Evolutionary conservation across 2,113 vertebrate genomes (phyloP).

Genomic region (Redunca redunca): DNA sequence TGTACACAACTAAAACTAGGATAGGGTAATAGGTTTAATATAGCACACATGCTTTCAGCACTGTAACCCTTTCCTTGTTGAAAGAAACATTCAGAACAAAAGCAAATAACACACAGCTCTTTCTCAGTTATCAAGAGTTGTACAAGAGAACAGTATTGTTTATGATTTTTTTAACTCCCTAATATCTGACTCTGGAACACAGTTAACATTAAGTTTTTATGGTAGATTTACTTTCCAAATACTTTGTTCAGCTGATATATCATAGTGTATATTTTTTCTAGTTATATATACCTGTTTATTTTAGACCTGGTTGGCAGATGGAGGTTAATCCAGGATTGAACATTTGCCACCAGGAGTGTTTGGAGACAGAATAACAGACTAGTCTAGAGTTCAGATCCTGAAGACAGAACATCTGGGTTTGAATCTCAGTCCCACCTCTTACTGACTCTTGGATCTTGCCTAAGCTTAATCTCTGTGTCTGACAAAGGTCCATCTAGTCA

Average conservation of each 20-base stretch:
- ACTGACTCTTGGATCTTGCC: not conserved
- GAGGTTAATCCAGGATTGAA: not conserved
- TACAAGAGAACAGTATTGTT: not conserved
- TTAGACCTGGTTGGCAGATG: not conserved
- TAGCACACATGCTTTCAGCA: not conserved
- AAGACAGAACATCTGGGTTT: not conserved
- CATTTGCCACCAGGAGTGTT: not conserved
- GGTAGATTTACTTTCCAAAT: not conserved
- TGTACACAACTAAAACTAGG: not conserved
- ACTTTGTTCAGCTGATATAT: not conserved
- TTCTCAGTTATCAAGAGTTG: not conserved
- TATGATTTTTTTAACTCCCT: not conserved
- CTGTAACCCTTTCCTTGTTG: not conserved
- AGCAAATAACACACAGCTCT: not conserved
- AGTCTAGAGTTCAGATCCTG: not conserved
- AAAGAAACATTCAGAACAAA: not conserved
- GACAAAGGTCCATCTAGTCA: not conserved
- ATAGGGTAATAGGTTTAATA: not conserved
- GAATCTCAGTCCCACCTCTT: not conserved
- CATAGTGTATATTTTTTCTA: not conserved
- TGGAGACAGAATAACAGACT: not conserved
- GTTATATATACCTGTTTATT: not conserved
- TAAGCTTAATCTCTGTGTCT: not conserved
- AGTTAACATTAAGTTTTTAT: not conserved
- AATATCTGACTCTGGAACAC: not conserved